These are phyloP conservation scores for Prietella phreatophila DNA, from an alignment of 2,113 vertebrate species.

Conservation along the genomic window DNA sequence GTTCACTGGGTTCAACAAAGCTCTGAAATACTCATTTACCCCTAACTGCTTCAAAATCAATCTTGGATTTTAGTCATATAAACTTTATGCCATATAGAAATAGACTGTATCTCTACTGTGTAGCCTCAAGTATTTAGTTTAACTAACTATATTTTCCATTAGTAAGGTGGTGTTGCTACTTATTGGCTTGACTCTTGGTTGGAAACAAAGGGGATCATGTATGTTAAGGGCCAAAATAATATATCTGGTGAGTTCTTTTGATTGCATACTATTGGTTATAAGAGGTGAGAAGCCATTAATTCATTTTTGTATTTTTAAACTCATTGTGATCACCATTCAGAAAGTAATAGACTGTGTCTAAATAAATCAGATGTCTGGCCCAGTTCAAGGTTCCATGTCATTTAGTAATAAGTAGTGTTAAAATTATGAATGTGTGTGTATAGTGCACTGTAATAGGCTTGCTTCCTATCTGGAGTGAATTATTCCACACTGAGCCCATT, in stretches of 20 bases:
- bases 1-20: conserved; percentile 40
- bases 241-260: background rate
- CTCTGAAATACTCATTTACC: conserved; percentile 55
- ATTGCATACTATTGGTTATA: background rate
- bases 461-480: background rate
- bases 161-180: background rate
- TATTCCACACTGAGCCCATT: background rate
- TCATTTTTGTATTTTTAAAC: background rate
- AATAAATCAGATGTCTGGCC: background rate
- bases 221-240: background rate
- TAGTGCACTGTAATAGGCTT: background rate
- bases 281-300: background rate
- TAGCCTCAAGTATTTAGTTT: background rate
- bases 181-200: background rate
- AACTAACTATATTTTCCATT: background rate
- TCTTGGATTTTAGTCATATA: conserved; percentile 24
- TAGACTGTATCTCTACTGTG: background rate
- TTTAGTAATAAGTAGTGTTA: background rate
- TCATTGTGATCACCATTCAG: background rate
- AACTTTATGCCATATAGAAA: background rate
- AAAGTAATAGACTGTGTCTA: background rate
- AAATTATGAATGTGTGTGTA: background rate
- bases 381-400: background rate
- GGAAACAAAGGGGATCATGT: background rate
- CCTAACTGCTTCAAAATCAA: conserved; percentile 52